Evolutionary conservation across 2,113 vertebrate genomes (phyloP), one percentile per base, ranked within the genome.

Genomic region (Carollia perspicillata): DNA sequence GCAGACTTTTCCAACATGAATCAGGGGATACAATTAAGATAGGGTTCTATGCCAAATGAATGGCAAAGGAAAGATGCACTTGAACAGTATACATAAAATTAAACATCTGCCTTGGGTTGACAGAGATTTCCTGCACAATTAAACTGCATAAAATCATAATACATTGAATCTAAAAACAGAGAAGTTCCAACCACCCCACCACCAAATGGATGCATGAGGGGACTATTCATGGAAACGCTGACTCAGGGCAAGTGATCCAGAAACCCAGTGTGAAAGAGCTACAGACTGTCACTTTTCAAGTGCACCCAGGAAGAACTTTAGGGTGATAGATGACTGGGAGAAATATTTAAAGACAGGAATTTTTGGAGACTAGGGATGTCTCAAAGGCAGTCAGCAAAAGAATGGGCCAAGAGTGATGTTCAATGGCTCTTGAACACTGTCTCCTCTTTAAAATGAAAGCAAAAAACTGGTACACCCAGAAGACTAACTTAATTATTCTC

Each of bases 91-190:
- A 65, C 94, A 79, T 11, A 35, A 72, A 22, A 91, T 63, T 94
- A 90, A 90, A 53, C 18, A 90, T 74, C 90, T 91, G 44, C 81
- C 40, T 94, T 79, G 66, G 2, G 63, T 89, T 95, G 91, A 84
- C 68, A 91, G 4, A 42, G 40, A 74, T 83, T 49, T 78, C 77
- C 23, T 53, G 40, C n/a, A 30, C 71, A 94, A 83, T 89, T 68
- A 93, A 81, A 80, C 40, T 18, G 16, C 33, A 85, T 51, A 85
- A 53, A 30, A 60, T 55, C 53, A 85, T 35, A 93, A 86, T 60
- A 42, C 69, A 66, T 80, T 92, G 74, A 72, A 71, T 86, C n/a
- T 51, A 44, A 90, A 92, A 90, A 20, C 66, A 68, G 18, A 40
- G 33, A 74, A 5, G 10, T 26, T 49, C 72, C 85, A 88, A 30